Conservation (phyloP, 2,888 invertebrate species). For the Sminthurinus aureus region DNA sequence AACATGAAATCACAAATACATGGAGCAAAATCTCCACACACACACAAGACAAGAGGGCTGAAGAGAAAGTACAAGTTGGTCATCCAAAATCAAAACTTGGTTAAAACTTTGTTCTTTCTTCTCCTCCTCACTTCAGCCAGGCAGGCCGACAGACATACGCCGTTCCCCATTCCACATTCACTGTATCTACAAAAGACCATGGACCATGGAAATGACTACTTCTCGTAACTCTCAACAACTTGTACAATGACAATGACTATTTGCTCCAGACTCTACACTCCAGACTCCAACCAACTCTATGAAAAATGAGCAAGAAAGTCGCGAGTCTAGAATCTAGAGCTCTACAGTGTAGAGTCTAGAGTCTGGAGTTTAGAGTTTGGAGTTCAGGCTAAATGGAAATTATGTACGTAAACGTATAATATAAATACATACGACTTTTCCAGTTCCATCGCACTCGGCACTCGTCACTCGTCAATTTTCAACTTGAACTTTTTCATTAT, state of each 20-base stretch:
- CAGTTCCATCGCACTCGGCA: not conserved
- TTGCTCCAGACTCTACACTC: no score
- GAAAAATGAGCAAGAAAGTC: not conserved
- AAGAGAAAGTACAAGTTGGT: not conserved
- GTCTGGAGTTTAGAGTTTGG: no score
- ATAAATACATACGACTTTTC: not conserved
- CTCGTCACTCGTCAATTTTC: not conserved
- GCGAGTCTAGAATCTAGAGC: not conserved
- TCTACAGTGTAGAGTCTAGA: no score
- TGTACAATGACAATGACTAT: not conserved
- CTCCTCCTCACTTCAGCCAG: no score
- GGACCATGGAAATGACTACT: not conserved
- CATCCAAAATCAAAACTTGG: not conserved
- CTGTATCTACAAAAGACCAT: not conserved
- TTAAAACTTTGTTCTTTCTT: slow-evolving; percentile 2
- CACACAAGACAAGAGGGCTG: not conserved
- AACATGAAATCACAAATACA: slow-evolving; percentile 15
- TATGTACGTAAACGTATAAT: not conserved
- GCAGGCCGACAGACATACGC: no score
- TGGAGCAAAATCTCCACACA: not conserved
- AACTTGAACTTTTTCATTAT: not conserved
- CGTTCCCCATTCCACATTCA: no score
- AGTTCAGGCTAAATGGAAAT: not conserved
- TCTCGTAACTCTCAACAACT: no score
- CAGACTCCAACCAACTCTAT: no score